Base-by-base conservation (phyloP, 1,140 invertebrate species). In the Musca vetustissima region DNA sequence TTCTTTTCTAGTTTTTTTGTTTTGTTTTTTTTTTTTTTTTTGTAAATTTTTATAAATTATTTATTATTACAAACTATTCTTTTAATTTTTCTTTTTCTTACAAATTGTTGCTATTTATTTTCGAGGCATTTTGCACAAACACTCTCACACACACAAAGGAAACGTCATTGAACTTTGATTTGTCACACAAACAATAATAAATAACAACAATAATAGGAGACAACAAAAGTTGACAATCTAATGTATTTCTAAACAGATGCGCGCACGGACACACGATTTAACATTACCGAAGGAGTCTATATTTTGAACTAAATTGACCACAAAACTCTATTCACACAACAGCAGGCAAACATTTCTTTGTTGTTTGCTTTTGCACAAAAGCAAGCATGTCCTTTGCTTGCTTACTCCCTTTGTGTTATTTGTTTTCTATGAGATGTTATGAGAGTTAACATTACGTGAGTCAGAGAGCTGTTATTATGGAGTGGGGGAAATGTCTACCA, bases 81-180 rank as follows among this genome's bases (percentile, higher is more conserved):
- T 59, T 59, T 59, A 32, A 32, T n/a, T 36, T n/a, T n/a, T n/a
- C 36, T 36, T 36, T 61, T 61, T 21, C 28, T 55, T 24, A 36
- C 36, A 43, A 43, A 9, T 43, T 32, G 28, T 32, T 32, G 9
- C 9, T 32, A 9, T 32, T 32, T 32, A 4, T 9, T 32, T 32
- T 32, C 9, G 36, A 8, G 1, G 11, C 36, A 43, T 2, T 9
- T 11, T 8, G 11, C 36, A 43, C 36, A 43, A 59, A 59, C 15
- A 21, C 22, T 43, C 57, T n/a, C n/a, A n/a, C n/a, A n/a, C n/a
- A n/a, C n/a, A n/a, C n/a, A n/a, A n/a, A n/a, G n/a, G n/a, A n/a
- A n/a, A 61, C 57, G 32, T 59, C 57, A 61, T 19, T 61, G 57
- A 61, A 43, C 57, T 61, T 61, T 61, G 53, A 28, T 57, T 57